Evolutionary conservation across 2,888 invertebrate genomes (phyloP).

Genomic region (Lasioglossum leucozonium): DNA sequence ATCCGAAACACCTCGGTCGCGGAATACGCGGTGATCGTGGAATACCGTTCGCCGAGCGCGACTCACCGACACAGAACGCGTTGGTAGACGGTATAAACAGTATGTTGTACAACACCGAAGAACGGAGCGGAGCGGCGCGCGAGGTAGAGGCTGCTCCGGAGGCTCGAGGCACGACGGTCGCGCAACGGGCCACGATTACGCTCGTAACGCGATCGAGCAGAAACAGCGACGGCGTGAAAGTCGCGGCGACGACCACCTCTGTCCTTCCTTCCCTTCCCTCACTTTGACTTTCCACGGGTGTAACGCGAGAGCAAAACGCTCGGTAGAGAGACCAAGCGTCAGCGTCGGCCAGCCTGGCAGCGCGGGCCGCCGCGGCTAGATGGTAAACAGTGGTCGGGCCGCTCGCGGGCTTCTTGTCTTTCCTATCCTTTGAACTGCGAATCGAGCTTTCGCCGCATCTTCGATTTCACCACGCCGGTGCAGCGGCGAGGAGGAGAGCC

Average conservation of each 20-base stretch:
- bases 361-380: not conserved
- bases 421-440: conserved; percentile 55
- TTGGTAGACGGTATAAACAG: not conserved
- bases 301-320: conserved; percentile 54
- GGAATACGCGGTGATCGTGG: too few relatives aligned
- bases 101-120: not conserved
- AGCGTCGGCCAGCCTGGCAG: not conserved
- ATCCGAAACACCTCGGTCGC: too few relatives aligned
- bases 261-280: conserved; percentile 37
- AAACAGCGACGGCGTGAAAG: conserved; percentile 65
- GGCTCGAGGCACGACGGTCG: not conserved
- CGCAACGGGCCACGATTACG: conserved; percentile 54
- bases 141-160: too few relatives aligned
- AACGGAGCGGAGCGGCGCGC: not conserved
- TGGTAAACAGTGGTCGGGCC: not conserved
- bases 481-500: not conserved
- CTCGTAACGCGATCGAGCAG: conserved; percentile 66
- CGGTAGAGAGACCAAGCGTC: conserved; percentile 26
- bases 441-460: conserved; percentile 53
- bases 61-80: not conserved
- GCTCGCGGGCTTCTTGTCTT: not conserved
- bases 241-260: conserved; percentile 51
- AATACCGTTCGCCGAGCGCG: not conserved
- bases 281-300: conserved; percentile 62
- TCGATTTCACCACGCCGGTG: conserved; percentile 54